Percentiles rank a stretch among this genome's conserved stretches.
Conservation (phyloP, 2,113 vertebrate genomes). For the Cyphomyrus plagiostoma region DNA sequence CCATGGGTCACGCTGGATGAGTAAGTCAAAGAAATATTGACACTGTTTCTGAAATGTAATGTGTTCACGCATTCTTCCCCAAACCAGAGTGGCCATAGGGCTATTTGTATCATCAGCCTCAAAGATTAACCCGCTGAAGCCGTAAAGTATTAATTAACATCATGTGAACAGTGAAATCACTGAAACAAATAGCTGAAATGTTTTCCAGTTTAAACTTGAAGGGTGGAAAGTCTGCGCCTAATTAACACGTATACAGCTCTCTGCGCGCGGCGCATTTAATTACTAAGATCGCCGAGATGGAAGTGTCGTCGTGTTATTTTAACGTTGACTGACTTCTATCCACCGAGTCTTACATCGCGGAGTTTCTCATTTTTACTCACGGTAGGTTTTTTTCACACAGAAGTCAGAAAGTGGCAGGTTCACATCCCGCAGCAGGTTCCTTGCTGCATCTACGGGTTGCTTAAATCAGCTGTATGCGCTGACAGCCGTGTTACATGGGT, state of each 20-base stretch:
- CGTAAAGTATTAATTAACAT: constrained; percentile 27
- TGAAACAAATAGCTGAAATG: neutral
- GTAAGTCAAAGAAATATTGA: neutral
- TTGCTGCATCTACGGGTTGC: neutral
- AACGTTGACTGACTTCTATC: neutral
- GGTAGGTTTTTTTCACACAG: neutral
- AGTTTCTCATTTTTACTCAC: neutral
- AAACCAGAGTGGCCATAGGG: neutral
- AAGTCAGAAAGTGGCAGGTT: neutral
- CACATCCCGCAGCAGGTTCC: neutral
- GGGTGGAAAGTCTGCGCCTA: neutral
- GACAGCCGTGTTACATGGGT: neutral
- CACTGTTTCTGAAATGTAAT: neutral
- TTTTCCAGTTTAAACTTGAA: neutral
- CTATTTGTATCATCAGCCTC: neutral
- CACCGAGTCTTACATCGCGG: neutral
- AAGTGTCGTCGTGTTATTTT: neutral
- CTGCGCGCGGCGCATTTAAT: neutral
- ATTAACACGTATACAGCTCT: neutral
- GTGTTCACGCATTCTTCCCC: neutral
- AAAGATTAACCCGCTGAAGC: neutral
- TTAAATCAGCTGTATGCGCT: neutral
- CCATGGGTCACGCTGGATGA: neutral
- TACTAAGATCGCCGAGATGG: neutral
- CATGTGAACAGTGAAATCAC: constrained; percentile 24